Base-by-base conservation (phyloP, 2,113 vertebrate genomes). In the Stomatorhinus ivindoensis region DNA sequence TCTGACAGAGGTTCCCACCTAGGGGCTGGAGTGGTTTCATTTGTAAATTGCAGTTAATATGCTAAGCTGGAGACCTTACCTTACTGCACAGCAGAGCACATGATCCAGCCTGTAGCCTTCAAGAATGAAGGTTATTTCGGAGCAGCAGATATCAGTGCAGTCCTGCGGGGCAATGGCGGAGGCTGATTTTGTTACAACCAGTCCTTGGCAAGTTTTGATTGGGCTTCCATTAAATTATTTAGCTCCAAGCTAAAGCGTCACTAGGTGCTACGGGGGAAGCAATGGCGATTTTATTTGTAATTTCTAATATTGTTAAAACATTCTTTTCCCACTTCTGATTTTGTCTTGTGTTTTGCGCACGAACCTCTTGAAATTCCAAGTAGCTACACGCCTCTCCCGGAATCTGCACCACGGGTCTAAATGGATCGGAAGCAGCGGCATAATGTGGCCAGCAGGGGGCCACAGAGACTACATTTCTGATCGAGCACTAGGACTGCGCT, bases 371-470 rank as follows among this genome's bases (percentile, higher is more conserved):
- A 80, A 39, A 80, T 80, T 35, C 4, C 9, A 35, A 31, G 85
- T 50, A 87, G 0, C 1, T 15, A 53, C 24, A 27, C 42, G 50
- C 27, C 46, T 17, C 17, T 51, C 3, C 27, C 35, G 47, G 31
- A 86, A 31, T 86, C 9, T 17, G 27, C 5, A 42, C 4, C 35
- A 19, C 35, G 0, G 13, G 31, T 76, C 0, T 39, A 39, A 19
- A 80, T 5, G 73, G 1, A 17, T 42, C 31, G 5, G 35, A 42
- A 80, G 35, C 31, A 76, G 13, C 2, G 31, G 69, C 31, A 42
- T 2, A n/a, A 42, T 42, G 73, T 80, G 31, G 24, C 87, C 87
- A 88, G 21, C 87, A 88, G 87, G 87, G 44, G 87, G 87, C 44
- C 1, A n/a, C 58, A 73, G 61, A 88, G 87, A 73, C 87, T 65